phyloP scores from a whole-genome alignment of 2,113 vertebrate species.

The Brachyhypopomus occidentalis region DNA sequence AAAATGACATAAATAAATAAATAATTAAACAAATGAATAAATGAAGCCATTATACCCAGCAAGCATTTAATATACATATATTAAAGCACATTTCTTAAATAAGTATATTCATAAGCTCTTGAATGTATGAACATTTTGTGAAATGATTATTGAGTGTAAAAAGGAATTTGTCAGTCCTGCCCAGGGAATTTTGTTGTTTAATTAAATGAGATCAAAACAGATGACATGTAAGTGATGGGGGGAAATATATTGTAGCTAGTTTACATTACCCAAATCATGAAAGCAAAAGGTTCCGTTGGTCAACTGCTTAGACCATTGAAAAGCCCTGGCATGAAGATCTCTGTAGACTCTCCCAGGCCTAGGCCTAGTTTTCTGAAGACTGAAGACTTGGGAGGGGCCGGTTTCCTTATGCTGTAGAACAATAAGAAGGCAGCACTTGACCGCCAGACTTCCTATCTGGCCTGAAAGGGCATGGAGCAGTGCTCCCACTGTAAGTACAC shows the following conservation, averaged over 20 bases:
- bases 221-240: conserved; percentile 33
- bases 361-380: conserved; percentile 50
- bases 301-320: conserved; percentile 29
- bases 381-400: conserved; percentile 53
- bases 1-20: no score
- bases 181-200: conserved; percentile 14
- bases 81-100: not conserved
- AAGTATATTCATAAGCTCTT: conserved; percentile 2
- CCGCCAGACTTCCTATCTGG: conserved; percentile 54
- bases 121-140: conserved; percentile 12
- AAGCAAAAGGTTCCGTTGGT: conserved; percentile 29
- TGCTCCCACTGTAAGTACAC: conserved; percentile 39
- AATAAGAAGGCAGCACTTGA: conserved; percentile 53
- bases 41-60: not conserved
- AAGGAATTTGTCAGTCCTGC: conserved; percentile 18
- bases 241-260: conserved; percentile 30
- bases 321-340: conserved; percentile 26
- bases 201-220: conserved; percentile 31
- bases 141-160: conserved; percentile 19
- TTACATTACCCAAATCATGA: not conserved
- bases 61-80: not conserved
- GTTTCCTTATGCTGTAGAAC: conserved; percentile 62
- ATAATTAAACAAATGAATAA: not conserved
- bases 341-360: conserved; percentile 24
- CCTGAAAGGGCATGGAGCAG: conserved; percentile 14